Conservation (phyloP, 30 jellyfish, hydroid and myxozoan genomes). For the Turritopsis rubra region DNA sequence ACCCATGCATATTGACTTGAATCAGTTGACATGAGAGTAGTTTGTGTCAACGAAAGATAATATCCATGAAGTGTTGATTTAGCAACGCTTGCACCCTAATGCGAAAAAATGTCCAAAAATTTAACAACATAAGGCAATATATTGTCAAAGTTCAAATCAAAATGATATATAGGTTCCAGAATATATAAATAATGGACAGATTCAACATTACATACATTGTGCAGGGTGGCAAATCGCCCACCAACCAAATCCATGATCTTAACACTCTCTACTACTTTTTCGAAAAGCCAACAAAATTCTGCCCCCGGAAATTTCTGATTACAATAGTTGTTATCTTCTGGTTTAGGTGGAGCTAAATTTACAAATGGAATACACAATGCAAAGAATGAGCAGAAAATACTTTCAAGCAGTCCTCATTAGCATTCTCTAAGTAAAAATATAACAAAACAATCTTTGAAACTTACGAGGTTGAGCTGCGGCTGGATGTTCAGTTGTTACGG, state of each 20-base stretch:
- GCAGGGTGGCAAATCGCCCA: conserved; percentile 44
- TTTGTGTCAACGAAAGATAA: conserved; percentile 14
- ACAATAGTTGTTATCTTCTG: conserved; percentile 9
- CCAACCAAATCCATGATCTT: conserved; percentile 36
- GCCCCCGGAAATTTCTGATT: background rate
- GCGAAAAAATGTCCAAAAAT: no score
- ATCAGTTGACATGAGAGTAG: background rate
- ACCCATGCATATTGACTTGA: conserved; percentile 20
- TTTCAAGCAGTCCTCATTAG: no score
- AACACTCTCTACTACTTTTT: background rate
- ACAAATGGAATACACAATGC: background rate
- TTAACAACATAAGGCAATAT: no score
- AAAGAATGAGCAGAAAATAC: no score
- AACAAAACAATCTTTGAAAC: background rate
- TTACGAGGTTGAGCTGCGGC: background rate
- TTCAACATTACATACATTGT: conserved; percentile 32
- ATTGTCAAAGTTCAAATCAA: no score
- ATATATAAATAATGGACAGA: no score
- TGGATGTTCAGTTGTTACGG: background rate
- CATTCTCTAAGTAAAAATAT: background rate
- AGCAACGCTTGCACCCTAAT: conserved; percentile 59
- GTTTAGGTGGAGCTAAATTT: conserved; percentile 11
- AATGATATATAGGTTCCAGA: no score
- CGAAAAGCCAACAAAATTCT: conserved; percentile 23
- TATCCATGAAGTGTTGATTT: conserved; percentile 39